Percentiles rank a stretch among this genome's conserved stretches.
These are phyloP conservation scores for Pristiophorus japonicus DNA, from an alignment of 2,113 vertebrate species.

Conservation along the genomic window DNA sequence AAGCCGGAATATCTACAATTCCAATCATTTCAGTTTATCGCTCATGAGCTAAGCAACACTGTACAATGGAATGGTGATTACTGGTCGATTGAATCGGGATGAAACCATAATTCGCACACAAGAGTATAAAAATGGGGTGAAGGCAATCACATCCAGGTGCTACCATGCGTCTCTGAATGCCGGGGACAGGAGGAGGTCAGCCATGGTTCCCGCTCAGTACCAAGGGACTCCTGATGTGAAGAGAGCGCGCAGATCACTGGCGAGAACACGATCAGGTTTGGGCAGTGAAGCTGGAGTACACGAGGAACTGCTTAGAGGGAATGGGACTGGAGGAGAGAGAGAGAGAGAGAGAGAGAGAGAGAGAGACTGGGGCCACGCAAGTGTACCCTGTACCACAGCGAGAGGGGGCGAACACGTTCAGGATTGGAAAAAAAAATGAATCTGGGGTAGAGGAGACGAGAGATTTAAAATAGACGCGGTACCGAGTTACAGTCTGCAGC, in stretches of 20 bases:
- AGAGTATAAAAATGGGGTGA: background rate
- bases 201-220: background rate
- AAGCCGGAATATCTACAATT: too few species aligned
- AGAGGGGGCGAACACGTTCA: background rate
- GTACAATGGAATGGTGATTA: background rate
- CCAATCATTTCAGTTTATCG: too few species aligned
- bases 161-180: background rate
- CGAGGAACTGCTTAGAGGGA: background rate
- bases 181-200: background rate
- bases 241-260: too few species aligned
- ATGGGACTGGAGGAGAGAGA: background rate
- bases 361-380: background rate
- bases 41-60: background rate
- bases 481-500: slow-evolving; percentile 1
- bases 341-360: too few species aligned
- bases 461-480: background rate
- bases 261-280: background rate
- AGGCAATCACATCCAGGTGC: background rate
- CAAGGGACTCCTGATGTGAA: background rate
- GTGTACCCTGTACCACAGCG: too few species aligned
- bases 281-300: background rate
- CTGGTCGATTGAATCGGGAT: background rate
- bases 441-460: background rate
- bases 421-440: background rate
- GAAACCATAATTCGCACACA: background rate